A percentile compares a stretch with the other conserved stretches of the same genome.
These are phyloP conservation scores for Periophthalmus magnuspinnatus DNA, from an alignment of 2,797 vertebrate species.

Conservation along the genomic window DNA sequence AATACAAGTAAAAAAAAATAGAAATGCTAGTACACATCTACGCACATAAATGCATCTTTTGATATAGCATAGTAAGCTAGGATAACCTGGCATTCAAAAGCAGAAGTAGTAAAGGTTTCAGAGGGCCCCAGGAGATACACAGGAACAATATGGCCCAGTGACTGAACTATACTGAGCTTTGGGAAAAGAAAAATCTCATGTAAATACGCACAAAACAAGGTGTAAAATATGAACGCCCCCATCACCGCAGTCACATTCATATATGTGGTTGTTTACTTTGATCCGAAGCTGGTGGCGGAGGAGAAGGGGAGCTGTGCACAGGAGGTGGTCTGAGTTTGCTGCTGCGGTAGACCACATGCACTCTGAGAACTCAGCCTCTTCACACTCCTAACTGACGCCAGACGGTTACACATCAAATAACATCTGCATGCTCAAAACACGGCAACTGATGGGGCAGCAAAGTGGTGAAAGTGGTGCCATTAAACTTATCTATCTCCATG, in stretches of 20 bases:
- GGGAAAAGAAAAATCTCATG: neutral
- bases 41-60: neutral
- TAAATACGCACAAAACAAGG: neutral
- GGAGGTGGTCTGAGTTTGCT: conserved; percentile 46
- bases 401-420: conserved; percentile 32
- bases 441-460: conserved; percentile 4
- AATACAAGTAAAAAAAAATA: neutral
- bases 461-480: no score
- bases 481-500: no score
- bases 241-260: conserved; percentile 10
- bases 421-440: conserved; percentile 39
- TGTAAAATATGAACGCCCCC: neutral
- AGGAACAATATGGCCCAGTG: neutral
- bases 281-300: conserved; percentile 29
- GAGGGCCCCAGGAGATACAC: neutral
- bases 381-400: conserved; percentile 30
- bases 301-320: conserved; percentile 19
- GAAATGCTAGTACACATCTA: no score
- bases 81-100: neutral
- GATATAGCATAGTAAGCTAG: neutral
- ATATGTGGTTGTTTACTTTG: conserved; percentile 35
- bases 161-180: neutral
- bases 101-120: neutral
- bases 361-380: conserved; percentile 16
- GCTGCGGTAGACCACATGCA: conserved; percentile 63